These are phyloP conservation scores for Venustaconcha ellipsiformis DNA, from an alignment of 1,140 invertebrate genomes.

Conservation along the genomic window DNA sequence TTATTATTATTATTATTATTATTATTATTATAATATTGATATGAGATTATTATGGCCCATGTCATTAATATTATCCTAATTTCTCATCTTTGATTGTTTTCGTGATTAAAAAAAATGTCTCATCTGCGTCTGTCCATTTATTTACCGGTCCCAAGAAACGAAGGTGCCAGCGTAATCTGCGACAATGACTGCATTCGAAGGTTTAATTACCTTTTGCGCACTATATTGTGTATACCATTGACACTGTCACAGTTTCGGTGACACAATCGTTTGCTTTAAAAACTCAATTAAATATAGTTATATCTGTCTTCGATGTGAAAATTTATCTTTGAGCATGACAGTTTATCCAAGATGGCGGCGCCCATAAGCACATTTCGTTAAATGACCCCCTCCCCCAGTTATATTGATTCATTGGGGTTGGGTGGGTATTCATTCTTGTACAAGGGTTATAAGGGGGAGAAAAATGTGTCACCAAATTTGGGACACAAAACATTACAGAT, in stretches of 20 bases:
- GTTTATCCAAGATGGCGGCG: conserved; percentile 31
- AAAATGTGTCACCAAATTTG: no score
- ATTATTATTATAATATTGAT: no score
- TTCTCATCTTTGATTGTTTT: no score
- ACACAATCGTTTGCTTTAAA: background rate
- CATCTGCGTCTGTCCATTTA: no score
- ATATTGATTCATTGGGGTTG: background rate
- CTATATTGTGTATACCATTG: background rate
- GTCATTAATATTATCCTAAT: no score
- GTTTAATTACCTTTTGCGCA: background rate
- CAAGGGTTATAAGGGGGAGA: background rate
- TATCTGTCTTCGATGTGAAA: no score
- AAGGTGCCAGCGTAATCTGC: no score
- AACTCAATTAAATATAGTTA: background rate
- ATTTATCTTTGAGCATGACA: background rate
- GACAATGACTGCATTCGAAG: conserved; percentile 7
- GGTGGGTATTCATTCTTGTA: background rate
- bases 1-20: no score
- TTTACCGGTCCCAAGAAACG: no score
- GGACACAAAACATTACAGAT: background rate
- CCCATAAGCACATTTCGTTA: conserved; percentile 8
- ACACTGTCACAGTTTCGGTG: background rate
- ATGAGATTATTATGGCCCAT: no score
- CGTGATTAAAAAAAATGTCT: no score
- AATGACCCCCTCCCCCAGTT: no score